phyloP scores from a whole-genome alignment of 2,797 vertebrate genomes.

The Knipowitschia caucasica region DNA sequence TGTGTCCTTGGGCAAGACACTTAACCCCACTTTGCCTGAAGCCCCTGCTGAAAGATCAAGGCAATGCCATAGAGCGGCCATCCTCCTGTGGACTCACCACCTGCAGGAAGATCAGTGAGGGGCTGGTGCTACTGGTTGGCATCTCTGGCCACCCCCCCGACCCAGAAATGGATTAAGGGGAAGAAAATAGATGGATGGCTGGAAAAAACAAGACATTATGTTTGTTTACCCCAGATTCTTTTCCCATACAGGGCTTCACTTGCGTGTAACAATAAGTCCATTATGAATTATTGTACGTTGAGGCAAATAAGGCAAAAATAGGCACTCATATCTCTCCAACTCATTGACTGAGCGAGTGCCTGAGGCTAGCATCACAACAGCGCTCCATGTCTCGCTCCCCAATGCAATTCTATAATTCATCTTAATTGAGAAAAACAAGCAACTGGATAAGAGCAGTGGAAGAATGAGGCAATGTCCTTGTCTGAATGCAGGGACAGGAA shows the following conservation, averaged over 20 bases:
- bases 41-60: too few relatives aligned
- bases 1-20: too few relatives aligned
- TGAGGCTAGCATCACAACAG: conserved; percentile 53
- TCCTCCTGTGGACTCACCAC: too few relatives aligned
- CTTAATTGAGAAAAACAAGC: conserved; percentile 72
- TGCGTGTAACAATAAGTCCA: conserved; percentile 49
- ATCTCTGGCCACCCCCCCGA: too few relatives aligned
- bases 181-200: too few relatives aligned
- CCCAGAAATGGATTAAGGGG: too few relatives aligned
- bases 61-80: too few relatives aligned
- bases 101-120: too few relatives aligned
- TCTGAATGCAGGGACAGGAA: conserved; percentile 35
- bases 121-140: too few relatives aligned
- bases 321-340: conserved; percentile 45
- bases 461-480: conserved; percentile 43
- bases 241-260: conserved; percentile 43
- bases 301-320: conserved; percentile 53
- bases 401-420: conserved; percentile 74
- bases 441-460: conserved; percentile 45
- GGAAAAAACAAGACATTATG: neutral
- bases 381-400: conserved; percentile 48
- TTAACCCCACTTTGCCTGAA: too few relatives aligned
- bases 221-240: neutral
- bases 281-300: conserved; percentile 56
- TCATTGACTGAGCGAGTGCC: conserved; percentile 56